Percentiles rank a stretch among this genome's conserved stretches.
Conservation (phyloP, 2,797 vertebrate species). For the Ptychobarbus kaznakovi region DNA sequence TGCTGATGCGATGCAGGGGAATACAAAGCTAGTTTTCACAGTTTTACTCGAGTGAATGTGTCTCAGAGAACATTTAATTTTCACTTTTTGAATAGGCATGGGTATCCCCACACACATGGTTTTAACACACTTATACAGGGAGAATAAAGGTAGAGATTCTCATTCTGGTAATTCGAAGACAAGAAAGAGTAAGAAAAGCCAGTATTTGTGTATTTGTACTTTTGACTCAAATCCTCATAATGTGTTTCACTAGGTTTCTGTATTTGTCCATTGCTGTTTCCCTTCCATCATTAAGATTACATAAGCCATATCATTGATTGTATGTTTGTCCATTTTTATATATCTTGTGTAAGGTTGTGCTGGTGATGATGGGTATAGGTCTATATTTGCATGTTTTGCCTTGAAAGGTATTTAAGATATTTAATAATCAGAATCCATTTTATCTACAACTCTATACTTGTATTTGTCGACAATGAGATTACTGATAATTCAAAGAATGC, state of each 20-base stretch:
- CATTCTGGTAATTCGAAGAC: background rate
- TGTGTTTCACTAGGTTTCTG: background rate
- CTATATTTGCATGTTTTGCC: background rate
- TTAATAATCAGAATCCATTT: background rate
- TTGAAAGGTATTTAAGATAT: background rate
- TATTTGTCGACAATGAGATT: background rate
- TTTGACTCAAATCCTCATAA: background rate
- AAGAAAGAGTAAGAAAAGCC: background rate
- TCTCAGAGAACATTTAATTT: too few species aligned
- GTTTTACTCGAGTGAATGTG: too few species aligned
- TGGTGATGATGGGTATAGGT: conserved; percentile 68
- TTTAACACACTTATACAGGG: too few species aligned
- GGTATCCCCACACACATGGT: background rate
- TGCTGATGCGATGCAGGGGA: background rate
- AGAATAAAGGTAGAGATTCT: too few species aligned
- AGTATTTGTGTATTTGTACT: background rate
- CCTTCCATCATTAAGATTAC: background rate
- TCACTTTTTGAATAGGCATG: background rate
- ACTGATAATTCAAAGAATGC: background rate
- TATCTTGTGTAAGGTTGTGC: conserved; percentile 63
- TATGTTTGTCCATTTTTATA: background rate
- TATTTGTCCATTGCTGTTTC: background rate
- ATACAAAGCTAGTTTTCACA: too few species aligned
- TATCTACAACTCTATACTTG: background rate
- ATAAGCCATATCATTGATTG: background rate